Conservation (phyloP, 2,797 vertebrate genomes). For the Gallinago nigripennis region DNA sequence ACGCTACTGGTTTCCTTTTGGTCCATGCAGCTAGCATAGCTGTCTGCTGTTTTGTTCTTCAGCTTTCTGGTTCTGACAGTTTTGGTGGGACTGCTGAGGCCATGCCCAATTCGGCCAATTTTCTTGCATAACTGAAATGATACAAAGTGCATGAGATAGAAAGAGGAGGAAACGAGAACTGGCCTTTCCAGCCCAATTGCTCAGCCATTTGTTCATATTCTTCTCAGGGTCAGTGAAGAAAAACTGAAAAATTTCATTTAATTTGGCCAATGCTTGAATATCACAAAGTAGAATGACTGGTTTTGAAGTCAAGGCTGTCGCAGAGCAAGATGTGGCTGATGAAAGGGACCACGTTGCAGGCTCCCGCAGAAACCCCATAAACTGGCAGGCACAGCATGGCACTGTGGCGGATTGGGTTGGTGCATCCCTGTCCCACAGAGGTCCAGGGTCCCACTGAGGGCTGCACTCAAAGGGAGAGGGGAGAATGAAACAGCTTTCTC, state of each 20-base stretch:
- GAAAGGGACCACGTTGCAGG: rapidly evolving
- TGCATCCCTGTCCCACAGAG: rapidly evolving
- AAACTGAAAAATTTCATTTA: not conserved
- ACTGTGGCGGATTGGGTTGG: not conserved
- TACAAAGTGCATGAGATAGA: not conserved
- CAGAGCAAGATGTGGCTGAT: not conserved
- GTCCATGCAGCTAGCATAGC: not conserved
- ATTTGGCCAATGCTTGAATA: not conserved
- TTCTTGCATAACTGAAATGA: not conserved
- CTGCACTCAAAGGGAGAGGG: not conserved
- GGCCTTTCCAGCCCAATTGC: not conserved
- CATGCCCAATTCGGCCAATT: not conserved
- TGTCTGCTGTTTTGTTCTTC: not conserved
- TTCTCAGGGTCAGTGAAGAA: not conserved
- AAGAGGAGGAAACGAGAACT: not conserved
- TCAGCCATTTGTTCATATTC: not conserved
- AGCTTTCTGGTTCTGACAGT: not conserved
- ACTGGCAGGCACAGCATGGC: too few relatives aligned
- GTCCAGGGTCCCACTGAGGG: not conserved
- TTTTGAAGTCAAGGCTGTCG: not conserved
- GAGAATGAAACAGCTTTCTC: not conserved
- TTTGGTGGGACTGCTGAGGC: not conserved
- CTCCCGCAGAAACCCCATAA: not conserved
- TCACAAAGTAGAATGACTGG: not conserved
- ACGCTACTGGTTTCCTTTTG: not conserved